Base-by-base conservation (phyloP, 2,113 vertebrate species). In the Gobius niger region DNA sequence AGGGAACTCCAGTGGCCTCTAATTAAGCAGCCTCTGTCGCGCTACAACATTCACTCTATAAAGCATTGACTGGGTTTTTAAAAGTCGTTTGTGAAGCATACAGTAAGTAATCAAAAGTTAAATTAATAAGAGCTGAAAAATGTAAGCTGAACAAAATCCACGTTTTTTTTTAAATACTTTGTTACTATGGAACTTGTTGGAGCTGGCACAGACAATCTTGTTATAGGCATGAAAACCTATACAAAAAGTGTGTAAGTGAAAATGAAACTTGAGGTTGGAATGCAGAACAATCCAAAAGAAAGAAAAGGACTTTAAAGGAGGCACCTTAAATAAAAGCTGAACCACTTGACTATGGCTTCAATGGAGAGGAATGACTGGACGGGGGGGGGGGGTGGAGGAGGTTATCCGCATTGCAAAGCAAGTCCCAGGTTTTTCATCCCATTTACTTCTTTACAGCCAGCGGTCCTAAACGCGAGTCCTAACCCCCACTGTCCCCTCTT, bases 261-360 rank as follows among this genome's bases (percentile, higher is more conserved):
- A 72, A 82, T 85, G 77, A 73, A 87, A 77, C 78, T 65, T 72
- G 66, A 81, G 76, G 70, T 69, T 34, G 71, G 76, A 74, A 78
- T 83, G 73, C 82, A 61, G 18, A 72, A 70, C 41, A 76, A 85
- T 87, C 85, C n/a, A n/a, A n/a, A n/a, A 86, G 80, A 86, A 7
- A 73, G 73, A 24, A 73, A 63, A 2, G 68, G 53, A 44, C 47
- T 62, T 44, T 54, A 47, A 59, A 72, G 68, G 67, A 65, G 50
- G 81, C 70, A 77, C 65, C 60, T 19, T 64, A 50, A 67, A 83
- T 88, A 83, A 86, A 88, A 54, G 76, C 76, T 75, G 81, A 87
- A 87, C 77, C 78, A 70, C 75, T 85, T 67, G 40, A 65, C 80
- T 67, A 68, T 47, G 6, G 79, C 59, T 14, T 88, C 72, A 84